Conservation (phyloP, 2,888 invertebrate species). For the Hoplodrina ambigua region DNA sequence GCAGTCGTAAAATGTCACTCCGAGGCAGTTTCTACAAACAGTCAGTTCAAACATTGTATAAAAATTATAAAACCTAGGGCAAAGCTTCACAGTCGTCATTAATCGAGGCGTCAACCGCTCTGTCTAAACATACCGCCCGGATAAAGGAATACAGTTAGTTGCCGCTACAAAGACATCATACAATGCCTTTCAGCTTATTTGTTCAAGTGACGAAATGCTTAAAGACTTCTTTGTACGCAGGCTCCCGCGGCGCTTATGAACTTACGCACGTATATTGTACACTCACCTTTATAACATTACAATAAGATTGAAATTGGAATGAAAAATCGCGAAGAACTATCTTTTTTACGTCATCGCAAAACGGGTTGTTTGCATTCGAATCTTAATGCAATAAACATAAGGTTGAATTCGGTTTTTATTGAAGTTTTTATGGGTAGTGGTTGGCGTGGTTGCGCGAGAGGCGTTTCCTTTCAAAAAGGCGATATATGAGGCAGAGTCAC, state of each 20-base stretch:
- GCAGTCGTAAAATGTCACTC: constrained; percentile 59
- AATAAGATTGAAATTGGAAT: constrained; percentile 67
- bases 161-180: constrained; percentile 75
- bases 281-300: constrained; percentile 64
- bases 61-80: constrained; percentile 65
- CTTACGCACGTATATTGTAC: constrained; percentile 54
- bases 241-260: constrained; percentile 77
- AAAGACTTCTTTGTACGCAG: constrained; percentile 78
- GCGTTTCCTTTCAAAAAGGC: constrained; percentile 79
- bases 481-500: constrained; percentile 78
- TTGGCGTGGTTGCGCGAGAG: constrained; percentile 79
- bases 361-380: constrained; percentile 57
- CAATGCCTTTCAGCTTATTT: constrained; percentile 83
- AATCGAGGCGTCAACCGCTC: constrained; percentile 82
- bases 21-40: constrained; percentile 72
- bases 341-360: constrained; percentile 65
- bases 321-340: constrained; percentile 61
- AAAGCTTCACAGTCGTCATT: constrained; percentile 70
- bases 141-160: constrained; percentile 81
- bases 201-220: constrained; percentile 83
- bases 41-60: constrained; percentile 64
- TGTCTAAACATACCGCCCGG: constrained; percentile 80
- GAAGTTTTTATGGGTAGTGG: constrained; percentile 73
- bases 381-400: constrained; percentile 55
- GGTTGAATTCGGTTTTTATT: constrained; percentile 52